Base-by-base conservation (phyloP, 1,140 invertebrate genomes). In the Probaryconus sp. region DNA sequence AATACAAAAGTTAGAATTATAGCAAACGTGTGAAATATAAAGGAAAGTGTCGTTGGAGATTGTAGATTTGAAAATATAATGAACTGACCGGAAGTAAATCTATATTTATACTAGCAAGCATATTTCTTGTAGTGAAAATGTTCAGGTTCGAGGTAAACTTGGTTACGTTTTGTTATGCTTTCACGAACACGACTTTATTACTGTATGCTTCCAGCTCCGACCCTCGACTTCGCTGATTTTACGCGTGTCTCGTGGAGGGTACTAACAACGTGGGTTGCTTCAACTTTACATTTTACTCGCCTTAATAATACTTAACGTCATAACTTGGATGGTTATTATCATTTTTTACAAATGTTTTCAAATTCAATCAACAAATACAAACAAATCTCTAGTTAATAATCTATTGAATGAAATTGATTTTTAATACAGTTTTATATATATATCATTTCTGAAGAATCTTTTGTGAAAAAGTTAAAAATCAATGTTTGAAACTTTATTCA, bases 181-280 rank as follows among this genome's bases (percentile, higher is more conserved):
- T 72, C 69, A 72, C 51, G 60, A 64, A 60, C 60, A 58, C 60
- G 53, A 2, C n/a, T 5, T 60, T 51, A 65, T 72, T 72, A 58
- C 40, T 40, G 33, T 58, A 64, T 26, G 58, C 56, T 50, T 40
- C 45, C 35, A 42, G 17, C n/a, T 6, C 17, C 58, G 48, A 64
- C 60, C 68, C 58, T 38, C 45, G 43, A 50, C 48, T 40, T 26
- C 3, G 42, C 35, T 24, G 30, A 35, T 69, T 51, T 67, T 58
- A 55, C 30, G 14, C 51, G 26, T 10, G 17, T 68, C 56, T 56
- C 58, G 58, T 56, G 21, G 37, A 13, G 45, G 40, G 24, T 10
- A 11, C 35, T 56, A 48, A 55, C 24, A 13, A n/a, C n/a, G n/a
- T n/a, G 16, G 56, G 47, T 43, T 40, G 7, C 6, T 11, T 47